Conservation (phyloP, 2,797 vertebrate genomes). For the Diglossa cyanea region DNA sequence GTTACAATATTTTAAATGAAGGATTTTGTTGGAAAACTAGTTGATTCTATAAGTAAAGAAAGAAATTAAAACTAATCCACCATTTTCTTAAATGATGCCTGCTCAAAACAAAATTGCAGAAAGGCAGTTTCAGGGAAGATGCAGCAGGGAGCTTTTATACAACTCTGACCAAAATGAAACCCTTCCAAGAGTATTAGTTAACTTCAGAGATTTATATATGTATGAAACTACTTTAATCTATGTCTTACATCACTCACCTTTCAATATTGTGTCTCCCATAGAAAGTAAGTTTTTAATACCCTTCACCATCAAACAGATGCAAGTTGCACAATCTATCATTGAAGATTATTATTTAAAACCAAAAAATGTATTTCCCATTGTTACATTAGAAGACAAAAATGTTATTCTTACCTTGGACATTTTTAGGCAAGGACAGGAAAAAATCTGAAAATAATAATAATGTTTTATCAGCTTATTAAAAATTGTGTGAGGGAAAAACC, state of each 20-base stretch:
- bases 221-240: not conserved
- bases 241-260: not conserved
- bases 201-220: not conserved
- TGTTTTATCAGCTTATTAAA: not conserved
- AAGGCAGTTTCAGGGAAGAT: not conserved
- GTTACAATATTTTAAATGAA: not conserved
- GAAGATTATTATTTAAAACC: not conserved
- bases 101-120: not conserved
- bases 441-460: conserved; percentile 43
- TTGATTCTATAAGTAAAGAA: not conserved
- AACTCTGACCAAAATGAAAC: not conserved
- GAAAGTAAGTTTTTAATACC: not conserved
- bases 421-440: conserved; percentile 20
- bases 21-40: not conserved
- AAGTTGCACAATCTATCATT: not conserved
- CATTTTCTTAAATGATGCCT: not conserved
- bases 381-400: not conserved
- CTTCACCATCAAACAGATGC: not conserved
- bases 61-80: not conserved
- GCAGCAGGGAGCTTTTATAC: not conserved
- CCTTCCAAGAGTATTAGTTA: not conserved
- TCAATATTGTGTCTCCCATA: not conserved
- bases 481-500: not conserved
- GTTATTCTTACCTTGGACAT: conserved; percentile 77
- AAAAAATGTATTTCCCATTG: not conserved